Evolutionary conservation across 1,140 invertebrate species (phyloP), one percentile per base, ranked within the genome.

Genomic region (Magallana gigas): DNA sequence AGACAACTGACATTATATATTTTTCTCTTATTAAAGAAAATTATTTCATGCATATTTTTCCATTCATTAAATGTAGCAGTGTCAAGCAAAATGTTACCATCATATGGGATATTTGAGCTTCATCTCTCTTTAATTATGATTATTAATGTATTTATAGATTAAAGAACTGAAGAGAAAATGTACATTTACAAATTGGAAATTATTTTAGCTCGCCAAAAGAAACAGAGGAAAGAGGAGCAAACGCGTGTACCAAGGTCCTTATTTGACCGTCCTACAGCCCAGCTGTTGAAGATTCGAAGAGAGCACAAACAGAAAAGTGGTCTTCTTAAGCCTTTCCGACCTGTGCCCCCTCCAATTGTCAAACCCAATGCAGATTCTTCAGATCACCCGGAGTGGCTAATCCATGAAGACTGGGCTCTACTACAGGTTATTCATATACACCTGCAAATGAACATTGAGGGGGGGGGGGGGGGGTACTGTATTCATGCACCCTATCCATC

Each of bases 321-420:
- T 80, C 88, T 93, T 11, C 89, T 92, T 14, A 91, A 91, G 88
- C 92, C 92, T 56, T 92, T 91, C 82, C 88, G 91, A 56, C 96
- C 96, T 0, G 91, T 96, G 1, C 93, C 95, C 0, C 96, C 97
- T 29, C 90, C 91, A 57, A 88, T 91, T 87, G 90, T 90, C 68
- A 91, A 93, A 91, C 91, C 93, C 4, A 86, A 92, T 81, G 91
- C 92, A 71, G 94, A 94, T 23, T 88, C 90, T 12, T 87, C 92
- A 11, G 94, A 95, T 62, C 95, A 96, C 89, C 96, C 97, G 48
- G 97, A 98, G 89, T 99, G 98, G 98, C 96, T 97, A 36, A 96
- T 98, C 48, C 96, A 97, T 92, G 98, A 99, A 94, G 98, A 99
- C 94, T 97, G 97, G 96, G 96, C 97, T 16, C 95, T 99, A 9